Conservation (phyloP, 2,888 invertebrate genomes). For the Oconnorella tubifera region DNA sequence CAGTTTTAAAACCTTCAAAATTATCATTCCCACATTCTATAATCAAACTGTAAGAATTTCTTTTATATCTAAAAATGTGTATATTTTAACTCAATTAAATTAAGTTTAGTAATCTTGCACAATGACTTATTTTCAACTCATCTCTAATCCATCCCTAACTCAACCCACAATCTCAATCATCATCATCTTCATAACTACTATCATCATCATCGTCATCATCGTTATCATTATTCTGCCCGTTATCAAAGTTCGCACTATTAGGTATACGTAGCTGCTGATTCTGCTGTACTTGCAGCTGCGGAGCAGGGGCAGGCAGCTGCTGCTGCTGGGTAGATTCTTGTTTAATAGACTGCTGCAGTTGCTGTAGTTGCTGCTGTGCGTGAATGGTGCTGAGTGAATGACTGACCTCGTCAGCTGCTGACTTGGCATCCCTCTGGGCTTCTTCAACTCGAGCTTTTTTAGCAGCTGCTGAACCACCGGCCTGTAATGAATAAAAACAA, state of each 20-base stretch:
- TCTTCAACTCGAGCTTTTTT: slow-evolving; percentile 11
- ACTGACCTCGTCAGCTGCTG: neutral
- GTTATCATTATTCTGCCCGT: neutral
- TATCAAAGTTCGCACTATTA: neutral
- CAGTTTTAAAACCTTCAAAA: no score
- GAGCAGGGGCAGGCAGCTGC: neutral
- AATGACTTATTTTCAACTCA: no score
- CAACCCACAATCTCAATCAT: no score
- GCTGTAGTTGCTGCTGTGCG: neutral
- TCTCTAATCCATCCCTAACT: no score
- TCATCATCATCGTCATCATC: neutral
- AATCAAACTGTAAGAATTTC: no score
- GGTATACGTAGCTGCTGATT: neutral
- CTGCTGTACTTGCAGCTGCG: slow-evolving; percentile 1
- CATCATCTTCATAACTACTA: neutral
- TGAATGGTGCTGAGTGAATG: neutral
- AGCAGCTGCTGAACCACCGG: slow-evolving; percentile 13
- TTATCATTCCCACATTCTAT: no score
- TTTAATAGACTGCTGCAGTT: neutral
- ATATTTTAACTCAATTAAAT: no score
- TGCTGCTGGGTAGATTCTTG: neutral
- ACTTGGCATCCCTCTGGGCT: neutral
- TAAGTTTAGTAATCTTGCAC: no score
- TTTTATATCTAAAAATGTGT: no score
- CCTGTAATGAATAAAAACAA: neutral